Percentiles rank a stretch among this genome's conserved stretches.
Evolutionary conservation across 2,113 vertebrate species (phyloP).

Genomic region (Tupaia tana): DNA sequence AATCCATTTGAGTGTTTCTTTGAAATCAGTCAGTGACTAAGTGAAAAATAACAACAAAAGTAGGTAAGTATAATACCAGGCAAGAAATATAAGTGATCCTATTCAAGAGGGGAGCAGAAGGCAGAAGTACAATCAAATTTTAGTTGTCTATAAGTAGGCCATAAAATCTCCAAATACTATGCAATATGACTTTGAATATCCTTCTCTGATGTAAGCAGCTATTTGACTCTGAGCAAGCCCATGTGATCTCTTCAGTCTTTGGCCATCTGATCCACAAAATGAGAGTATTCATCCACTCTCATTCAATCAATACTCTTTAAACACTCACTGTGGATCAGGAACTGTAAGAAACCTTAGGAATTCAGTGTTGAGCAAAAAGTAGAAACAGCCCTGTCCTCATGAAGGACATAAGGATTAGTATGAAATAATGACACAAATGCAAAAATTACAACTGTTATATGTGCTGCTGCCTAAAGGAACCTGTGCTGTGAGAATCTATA

Average conservation of each 20-base stretch:
- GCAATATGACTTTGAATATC: neutral
- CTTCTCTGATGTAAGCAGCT: neutral
- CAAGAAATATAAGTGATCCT: slow-evolving; percentile 32
- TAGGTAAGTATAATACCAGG: neutral
- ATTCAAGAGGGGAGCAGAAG: neutral
- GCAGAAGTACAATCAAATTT: neutral
- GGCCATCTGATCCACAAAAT: neutral
- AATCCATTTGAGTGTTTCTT: neutral
- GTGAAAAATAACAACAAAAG: neutral
- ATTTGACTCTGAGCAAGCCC: neutral
- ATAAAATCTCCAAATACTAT: neutral
- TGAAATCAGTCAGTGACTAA: neutral
- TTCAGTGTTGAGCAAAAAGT: neutral
- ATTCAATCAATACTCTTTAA: neutral
- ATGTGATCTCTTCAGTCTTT: neutral
- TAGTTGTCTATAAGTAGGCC: neutral
- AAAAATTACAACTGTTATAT: neutral
- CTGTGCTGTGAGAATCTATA: neutral
- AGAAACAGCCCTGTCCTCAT: neutral
- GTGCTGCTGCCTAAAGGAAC: neutral
- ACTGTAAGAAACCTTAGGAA: neutral
- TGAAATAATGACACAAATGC: neutral
- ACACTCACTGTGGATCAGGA: neutral
- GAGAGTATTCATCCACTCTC: neutral
- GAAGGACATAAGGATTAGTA: neutral